Base-by-base conservation (phyloP, 92 coral and sea anemone species). In the Pocillopora grandis region DNA sequence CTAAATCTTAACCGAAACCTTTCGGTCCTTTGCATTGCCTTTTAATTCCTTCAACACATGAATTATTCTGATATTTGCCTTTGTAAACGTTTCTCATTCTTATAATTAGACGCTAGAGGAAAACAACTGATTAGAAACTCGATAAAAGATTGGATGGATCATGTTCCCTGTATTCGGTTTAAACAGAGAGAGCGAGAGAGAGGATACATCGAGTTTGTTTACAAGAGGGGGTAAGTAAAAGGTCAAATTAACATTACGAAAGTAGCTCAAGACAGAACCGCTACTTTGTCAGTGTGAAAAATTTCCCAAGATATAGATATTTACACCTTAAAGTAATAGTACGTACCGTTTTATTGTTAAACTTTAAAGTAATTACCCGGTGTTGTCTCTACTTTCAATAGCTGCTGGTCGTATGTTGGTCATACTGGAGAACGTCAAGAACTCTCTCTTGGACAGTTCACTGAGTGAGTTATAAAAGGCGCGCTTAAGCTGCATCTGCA, bases 351-450 rank as follows among this genome's bases (percentile, higher is more conserved):
- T 42, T 2, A 42, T 42, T 2, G 49, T 2, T 42, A 42, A 42
- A 42, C 49, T 2, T 2, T 42, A 42, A 42, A 42, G 49, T 42
- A 42, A 42, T 42, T 42, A 2, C 49, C 5, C 49, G 49, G 2
- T 42, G 49, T 76, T 15, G 55, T 20, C 36, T 18, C 17, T 19
- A 67, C 31, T 59, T 33, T 57, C 58, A 27, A 80, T 42, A 42
- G 84, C 58, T 80, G 84, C 42, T 80, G 84, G 76, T 80, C 84
- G 2, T 80, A 68, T 19, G 76, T 80, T 4, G 84, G 84, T 8
- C 65, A 71, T 17, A 14, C 10, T 0, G 67, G 76, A 18, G 23
- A 16, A 0, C 76, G 59, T 2, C 84, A 80, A n/a, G 84, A 80
- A 33, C 18, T 80, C 6, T 80, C 84, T 18, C 56, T 80, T 33